phyloP scores from a whole-genome alignment of 64 coral and sea anemone genomes.

The Stichodactyla mertensii region DNA sequence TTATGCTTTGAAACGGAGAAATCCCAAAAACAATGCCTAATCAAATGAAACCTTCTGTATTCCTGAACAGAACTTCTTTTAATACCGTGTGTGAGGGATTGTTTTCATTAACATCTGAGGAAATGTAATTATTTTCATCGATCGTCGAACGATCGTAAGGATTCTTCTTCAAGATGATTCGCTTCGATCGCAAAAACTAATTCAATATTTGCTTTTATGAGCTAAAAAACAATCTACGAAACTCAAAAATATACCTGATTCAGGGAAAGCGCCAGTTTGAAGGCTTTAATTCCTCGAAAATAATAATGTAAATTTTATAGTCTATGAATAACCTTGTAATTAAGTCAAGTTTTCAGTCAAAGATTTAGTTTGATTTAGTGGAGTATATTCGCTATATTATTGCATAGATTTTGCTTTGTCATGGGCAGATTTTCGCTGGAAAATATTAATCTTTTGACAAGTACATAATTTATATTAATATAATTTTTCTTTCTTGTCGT shows the following conservation, averaged over 20 bases:
- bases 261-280: not conserved
- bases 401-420: too few relatives aligned
- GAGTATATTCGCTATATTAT: too few relatives aligned
- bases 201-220: not conserved
- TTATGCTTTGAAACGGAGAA: constrained; percentile 2
- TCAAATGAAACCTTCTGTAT: not conserved
- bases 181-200: not conserved
- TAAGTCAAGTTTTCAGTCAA: too few relatives aligned
- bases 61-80: not conserved
- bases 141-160: not conserved
- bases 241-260: not conserved
- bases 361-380: too few relatives aligned
- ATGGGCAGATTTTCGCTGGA: too few relatives aligned
- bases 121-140: not conserved
- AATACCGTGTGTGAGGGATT: not conserved
- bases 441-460: too few relatives aligned
- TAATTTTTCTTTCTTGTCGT: too few relatives aligned
- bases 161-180: not conserved
- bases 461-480: too few relatives aligned
- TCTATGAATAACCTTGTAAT: too few relatives aligned
- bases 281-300: not conserved
- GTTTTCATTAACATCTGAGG: not conserved
- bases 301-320: not conserved
- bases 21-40: not conserved
- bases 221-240: not conserved